These are phyloP conservation scores for Bos indicus DNA, from an alignment of 2,113 vertebrate genomes.

Conservation along the genomic window DNA sequence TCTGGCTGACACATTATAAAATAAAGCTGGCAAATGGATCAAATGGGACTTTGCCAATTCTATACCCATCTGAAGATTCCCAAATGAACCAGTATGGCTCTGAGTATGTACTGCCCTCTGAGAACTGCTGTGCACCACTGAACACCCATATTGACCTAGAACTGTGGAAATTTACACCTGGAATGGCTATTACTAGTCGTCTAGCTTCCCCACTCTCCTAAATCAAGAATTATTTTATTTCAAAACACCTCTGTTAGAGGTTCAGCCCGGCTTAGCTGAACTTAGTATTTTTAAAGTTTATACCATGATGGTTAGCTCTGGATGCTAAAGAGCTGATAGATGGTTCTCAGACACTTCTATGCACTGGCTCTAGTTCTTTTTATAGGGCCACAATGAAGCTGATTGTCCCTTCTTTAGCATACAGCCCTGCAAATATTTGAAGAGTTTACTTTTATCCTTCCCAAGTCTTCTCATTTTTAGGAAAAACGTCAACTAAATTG, in stretches of 20 bases:
- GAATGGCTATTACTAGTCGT: background rate
- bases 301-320: background rate
- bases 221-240: slow-evolving; percentile 29
- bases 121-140: background rate
- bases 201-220: background rate
- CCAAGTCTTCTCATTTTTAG: background rate
- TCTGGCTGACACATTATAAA: slow-evolving; percentile 63
- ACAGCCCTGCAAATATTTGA: background rate
- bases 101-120: background rate
- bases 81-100: background rate
- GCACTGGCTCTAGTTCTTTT: background rate
- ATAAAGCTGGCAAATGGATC: slow-evolving; percentile 62
- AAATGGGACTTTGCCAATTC: slow-evolving; percentile 55
- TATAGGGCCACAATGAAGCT: background rate
- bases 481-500: background rate
- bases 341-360: background rate
- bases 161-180: background rate
- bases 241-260: background rate
- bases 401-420: background rate
- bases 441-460: background rate
- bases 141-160: background rate
- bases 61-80: slow-evolving; percentile 51
- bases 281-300: background rate
- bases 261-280: background rate
- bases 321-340: background rate